Base-by-base conservation (phyloP, 2,888 invertebrate species). In the Hydroisotoma schaefferi region DNA sequence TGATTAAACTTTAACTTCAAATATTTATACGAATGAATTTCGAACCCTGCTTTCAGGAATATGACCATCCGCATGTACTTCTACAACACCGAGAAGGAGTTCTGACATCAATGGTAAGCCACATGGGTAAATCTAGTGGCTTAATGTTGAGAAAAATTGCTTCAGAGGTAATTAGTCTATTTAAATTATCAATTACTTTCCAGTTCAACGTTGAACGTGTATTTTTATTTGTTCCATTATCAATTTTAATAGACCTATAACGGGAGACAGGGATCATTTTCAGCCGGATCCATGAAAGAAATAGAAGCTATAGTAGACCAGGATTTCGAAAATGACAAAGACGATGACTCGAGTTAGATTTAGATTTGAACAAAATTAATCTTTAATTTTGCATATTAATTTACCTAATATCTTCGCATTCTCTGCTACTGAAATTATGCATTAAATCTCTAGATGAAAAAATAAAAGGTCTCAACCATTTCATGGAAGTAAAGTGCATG, bases 41-140 rank as follows among this genome's bases (percentile, higher is more conserved):
- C 8, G 10, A 18, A 18, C 28, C 3, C 28, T 25, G 3, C 25
- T 25, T 3, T 22, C 65, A 78, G 61, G 93, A 94, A 76, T 84
- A 86, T 44, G 90, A 87, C 6, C 85, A 87, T 73, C 92, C 94
- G 0, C 83, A 83, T 74, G 79, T 83, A 69, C 75, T 90, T 33
- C 74, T 88, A 65, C 81, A 83, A 28, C 80, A 83, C 70, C 77
- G 79, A 66, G 78, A 78, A 2, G 84, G 87, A 0, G 80, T 82
- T 61, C 83, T 89, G 73, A 83, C 84, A 66, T 77, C 81, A 12
- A 78, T 89, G 73, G 85, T 87, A 0, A 82, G 87, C 40, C 85
- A 88, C 73, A 86, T 86, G 0, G 88, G 88, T 2, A 80, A 81
- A 57, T 76, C 80, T 33, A 86, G 85, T 78, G 83, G 84, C 23